A percentile compares a stretch with the other conserved stretches of the same genome.
Evolutionary conservation across 2,113 vertebrate genomes (phyloP).

Genomic region (Dinomys branickii): DNA sequence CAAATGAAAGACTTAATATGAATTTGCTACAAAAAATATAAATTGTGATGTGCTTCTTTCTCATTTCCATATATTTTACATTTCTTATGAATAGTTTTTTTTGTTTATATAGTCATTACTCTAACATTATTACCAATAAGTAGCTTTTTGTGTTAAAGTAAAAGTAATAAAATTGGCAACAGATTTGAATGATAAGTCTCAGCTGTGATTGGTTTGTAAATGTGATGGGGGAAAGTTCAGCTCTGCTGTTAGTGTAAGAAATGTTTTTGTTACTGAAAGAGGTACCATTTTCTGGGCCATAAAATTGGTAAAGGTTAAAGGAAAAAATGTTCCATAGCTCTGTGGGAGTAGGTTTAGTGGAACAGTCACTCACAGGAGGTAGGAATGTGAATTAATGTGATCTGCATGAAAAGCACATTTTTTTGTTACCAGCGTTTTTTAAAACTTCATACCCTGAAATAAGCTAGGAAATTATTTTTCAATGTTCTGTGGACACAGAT

Average conservation of each 20-base stretch:
- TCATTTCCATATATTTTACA: not conserved
- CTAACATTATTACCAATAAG: constrained; percentile 23
- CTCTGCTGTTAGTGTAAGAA: not conserved
- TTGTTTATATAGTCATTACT: not conserved
- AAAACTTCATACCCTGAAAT: not conserved
- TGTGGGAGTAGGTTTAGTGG: not conserved
- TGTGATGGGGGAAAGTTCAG: not conserved
- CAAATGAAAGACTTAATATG: constrained; percentile 11
- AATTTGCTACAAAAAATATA: not conserved
- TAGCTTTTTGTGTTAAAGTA: not conserved
- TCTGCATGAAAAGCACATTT: constrained; percentile 1
- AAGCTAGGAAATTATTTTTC: constrained; percentile 1
- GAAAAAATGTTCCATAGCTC: not conserved
- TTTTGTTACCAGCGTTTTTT: not conserved
- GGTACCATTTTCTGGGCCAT: not conserved
- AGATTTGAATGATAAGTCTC: not conserved
- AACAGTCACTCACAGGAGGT: not conserved
- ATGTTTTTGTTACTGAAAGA: not conserved
- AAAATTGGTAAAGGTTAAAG: not conserved
- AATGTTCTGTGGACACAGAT: not conserved
- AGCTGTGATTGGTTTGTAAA: not conserved
- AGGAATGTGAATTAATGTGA: not conserved
- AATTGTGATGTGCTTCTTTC: not conserved
- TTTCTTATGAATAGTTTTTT: not conserved
- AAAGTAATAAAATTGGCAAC: not conserved